Conservation (phyloP, 1,140 invertebrate genomes). For the Cyclargus thomasi region DNA sequence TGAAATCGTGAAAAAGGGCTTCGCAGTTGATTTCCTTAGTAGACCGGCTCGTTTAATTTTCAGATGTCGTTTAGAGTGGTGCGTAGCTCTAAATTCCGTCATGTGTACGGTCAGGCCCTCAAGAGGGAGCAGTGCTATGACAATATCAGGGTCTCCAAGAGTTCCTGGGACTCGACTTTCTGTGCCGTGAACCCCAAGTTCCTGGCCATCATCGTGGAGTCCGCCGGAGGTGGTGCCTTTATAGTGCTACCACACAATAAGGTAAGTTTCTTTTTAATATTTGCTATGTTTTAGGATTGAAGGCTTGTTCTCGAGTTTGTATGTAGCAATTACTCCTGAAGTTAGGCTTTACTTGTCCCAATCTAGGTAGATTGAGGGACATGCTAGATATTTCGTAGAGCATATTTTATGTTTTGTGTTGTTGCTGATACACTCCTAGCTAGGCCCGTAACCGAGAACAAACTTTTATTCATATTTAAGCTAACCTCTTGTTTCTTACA, state of each 20-base stretch:
- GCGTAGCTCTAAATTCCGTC: slow-evolving; percentile 97
- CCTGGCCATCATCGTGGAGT: slow-evolving; percentile 98
- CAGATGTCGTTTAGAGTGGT: slow-evolving; percentile 97
- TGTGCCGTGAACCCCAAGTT: slow-evolving; percentile 99
- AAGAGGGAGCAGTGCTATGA: slow-evolving; percentile 99
- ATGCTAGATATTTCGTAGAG: no score
- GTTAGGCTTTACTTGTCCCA: no score
- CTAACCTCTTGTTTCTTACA: no score
- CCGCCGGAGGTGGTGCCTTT: slow-evolving; percentile 98
- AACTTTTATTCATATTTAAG: no score
- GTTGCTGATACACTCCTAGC: neutral
- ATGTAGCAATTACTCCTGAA: neutral
- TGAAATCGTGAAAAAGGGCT: slow-evolving; percentile 51
- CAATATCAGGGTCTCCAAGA: slow-evolving; percentile 98
- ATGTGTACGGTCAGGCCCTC: slow-evolving; percentile 97
- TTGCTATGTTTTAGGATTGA: neutral
- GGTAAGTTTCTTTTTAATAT: slow-evolving; percentile 76
- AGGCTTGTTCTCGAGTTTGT: neutral
- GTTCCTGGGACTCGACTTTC: slow-evolving; percentile 98
- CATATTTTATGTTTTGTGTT: neutral
- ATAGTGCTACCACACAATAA: slow-evolving; percentile 97
- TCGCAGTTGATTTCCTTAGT: slow-evolving; percentile 47
- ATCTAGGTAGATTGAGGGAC: no score
- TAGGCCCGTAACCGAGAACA: no score
- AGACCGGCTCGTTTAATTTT: slow-evolving; percentile 56